Evolutionary conservation across 64 coral and sea anemone species (phyloP), one percentile per base, ranked within the genome.

Genomic region (Montipora sp.): DNA sequence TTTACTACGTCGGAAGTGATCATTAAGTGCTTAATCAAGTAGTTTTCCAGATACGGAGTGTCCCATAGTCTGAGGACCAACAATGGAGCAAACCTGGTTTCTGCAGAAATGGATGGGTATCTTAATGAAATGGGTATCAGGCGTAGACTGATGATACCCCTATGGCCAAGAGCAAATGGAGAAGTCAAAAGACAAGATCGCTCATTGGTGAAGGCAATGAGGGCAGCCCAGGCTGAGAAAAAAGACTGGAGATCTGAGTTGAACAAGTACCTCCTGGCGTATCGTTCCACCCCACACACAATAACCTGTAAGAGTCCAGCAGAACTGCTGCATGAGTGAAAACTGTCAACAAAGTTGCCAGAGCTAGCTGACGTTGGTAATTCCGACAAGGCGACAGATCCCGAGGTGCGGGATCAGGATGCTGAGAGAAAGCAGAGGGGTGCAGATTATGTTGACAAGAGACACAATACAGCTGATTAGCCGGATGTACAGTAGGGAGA

Each of bases 181-280:
- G 24, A 24, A 24, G 24, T 24, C 24, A 24, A 24, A 24, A 24
- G 24, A 24, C 24, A 24, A 24, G 24, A 24, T 24, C 24, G 24
- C 24, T 24, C 24, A 24, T 24, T 24, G 24, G 0, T 24, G 24
- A 24, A 24, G 24, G 24, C 24, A 24, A 24, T 24, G 24, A 24
- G 24, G 24, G 24, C 24, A 24, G 24, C 24, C 24, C 24, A 24
- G 24, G 24, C 24, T 24, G 24, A 24, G 24, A 24, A 24, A 24
- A 24, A 24, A 24, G 24, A 92, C 20, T 92, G 79, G 79, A 73
- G 78, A 58, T 71, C 46, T 18, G 61, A 91, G 44, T 58, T 91
- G 57, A 90, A 80, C 57, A 79, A 90, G 89, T 91, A 58, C 69
- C 88, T 90, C 48, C 88, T 80, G 3, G 88, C 88, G 45, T 80